These are phyloP conservation scores for Whitmania pigra DNA, from an alignment of 1,140 invertebrate species.

Conservation along the genomic window DNA sequence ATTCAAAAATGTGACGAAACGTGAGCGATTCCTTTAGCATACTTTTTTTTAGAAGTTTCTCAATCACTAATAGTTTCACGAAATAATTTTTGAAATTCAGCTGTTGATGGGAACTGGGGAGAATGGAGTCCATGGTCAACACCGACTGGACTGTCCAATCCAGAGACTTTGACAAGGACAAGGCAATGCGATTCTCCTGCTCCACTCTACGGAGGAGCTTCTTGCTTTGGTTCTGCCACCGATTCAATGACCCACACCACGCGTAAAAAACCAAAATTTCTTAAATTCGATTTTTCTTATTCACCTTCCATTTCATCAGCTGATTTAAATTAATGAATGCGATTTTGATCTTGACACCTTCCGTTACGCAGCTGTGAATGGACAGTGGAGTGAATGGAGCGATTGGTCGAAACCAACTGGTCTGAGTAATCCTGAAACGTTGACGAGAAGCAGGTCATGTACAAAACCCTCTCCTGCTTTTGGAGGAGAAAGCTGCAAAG, in stretches of 20 bases:
- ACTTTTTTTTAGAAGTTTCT: too few relatives aligned
- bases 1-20: not conserved
- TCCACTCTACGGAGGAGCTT: slow-evolving; percentile 59
- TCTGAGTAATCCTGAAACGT: slow-evolving; percentile 48
- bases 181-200: slow-evolving; percentile 31
- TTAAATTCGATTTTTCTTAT: not conserved
- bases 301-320: not conserved
- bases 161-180: slow-evolving; percentile 26
- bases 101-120: slow-evolving; percentile 28
- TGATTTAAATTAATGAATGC: too few relatives aligned
- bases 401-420: slow-evolving; percentile 41
- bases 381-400: slow-evolving; percentile 44
- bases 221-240: slow-evolving; percentile 32
- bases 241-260: slow-evolving; percentile 16
- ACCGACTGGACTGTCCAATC: slow-evolving; percentile 33
- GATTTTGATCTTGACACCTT: too few relatives aligned
- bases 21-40: too few relatives aligned
- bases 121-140: slow-evolving; percentile 23
- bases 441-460: slow-evolving; percentile 38
- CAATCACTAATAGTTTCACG: too few relatives aligned
- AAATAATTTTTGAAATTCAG: not conserved
- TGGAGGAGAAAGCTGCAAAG: slow-evolving; percentile 34
- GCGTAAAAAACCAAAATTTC: not conserved
- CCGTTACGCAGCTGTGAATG: slow-evolving; percentile 32
- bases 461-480: slow-evolving; percentile 39